A percentile compares a stretch with the other conserved stretches of the same genome.
phyloP scores from a whole-genome alignment of 2,113 vertebrate genomes.

The Aramus guarauna region DNA sequence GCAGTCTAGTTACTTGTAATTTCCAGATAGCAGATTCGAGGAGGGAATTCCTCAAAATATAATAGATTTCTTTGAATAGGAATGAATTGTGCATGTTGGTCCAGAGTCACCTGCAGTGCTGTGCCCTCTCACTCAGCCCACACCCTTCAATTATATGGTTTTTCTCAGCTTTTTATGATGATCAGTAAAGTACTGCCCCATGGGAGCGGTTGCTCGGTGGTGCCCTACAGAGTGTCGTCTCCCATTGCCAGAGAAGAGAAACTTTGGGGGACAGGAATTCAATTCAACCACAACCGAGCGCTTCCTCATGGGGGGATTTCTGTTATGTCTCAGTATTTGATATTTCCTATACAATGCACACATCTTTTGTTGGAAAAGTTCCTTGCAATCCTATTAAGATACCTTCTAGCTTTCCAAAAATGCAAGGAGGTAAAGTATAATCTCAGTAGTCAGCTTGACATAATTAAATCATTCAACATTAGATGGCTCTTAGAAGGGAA shows the following conservation, averaged over 20 bases:
- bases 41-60: not conserved
- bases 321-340: not conserved
- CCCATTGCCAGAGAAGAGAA: not conserved
- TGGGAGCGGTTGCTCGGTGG: not conserved
- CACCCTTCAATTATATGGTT: not conserved
- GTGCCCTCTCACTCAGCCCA: not conserved
- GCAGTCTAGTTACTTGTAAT: not conserved
- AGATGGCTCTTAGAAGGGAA: not conserved
- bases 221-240: accelerated
- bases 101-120: not conserved
- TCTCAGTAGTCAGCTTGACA: not conserved
- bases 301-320: not conserved
- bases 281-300: accelerated
- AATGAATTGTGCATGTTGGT: not conserved
- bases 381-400: not conserved
- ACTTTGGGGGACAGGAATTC: too few species aligned
- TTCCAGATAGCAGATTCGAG: too few species aligned
- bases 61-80: not conserved
- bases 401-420: not conserved
- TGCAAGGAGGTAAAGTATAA: not conserved
- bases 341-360: not conserved
- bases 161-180: not conserved
- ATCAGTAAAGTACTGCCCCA: not conserved
- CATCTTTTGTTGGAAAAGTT: not conserved
- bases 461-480: not conserved